Evolutionary conservation across 2,888 invertebrate species (phyloP).

Genomic region (Zaprionus lineosus): DNA sequence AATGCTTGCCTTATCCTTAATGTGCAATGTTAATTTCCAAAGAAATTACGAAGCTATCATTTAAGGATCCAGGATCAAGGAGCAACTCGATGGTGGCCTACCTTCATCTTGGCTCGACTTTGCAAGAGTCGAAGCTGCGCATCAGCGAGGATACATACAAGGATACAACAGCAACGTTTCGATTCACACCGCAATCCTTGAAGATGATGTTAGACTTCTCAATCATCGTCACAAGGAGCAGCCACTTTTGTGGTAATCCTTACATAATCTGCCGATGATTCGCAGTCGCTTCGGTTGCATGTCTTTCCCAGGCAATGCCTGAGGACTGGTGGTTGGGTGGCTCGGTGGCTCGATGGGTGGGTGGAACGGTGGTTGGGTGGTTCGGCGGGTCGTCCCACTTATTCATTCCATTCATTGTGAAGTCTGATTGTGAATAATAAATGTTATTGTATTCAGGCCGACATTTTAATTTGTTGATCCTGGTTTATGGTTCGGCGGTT

Average conservation of each 20-base stretch:
- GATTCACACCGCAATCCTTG: no score
- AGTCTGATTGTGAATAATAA: conserved; percentile 67
- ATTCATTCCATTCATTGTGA: conserved; percentile 62
- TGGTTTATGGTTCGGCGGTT: conserved; percentile 67
- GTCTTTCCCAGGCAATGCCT: conserved; percentile 31
- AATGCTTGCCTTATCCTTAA: no score
- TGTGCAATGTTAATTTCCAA: no score
- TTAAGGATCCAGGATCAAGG: no score
- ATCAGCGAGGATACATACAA: no score
- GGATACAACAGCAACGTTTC: no score
- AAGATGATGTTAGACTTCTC: no score
- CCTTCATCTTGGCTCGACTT: no score
- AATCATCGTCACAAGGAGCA: not conserved
- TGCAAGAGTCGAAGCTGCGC: no score
- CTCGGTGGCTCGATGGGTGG: not conserved
- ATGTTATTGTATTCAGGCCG: conserved; percentile 65
- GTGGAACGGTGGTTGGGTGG: conserved; percentile 3
- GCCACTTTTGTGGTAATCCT: conserved; percentile 41
- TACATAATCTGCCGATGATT: conserved; percentile 34
- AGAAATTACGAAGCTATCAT: no score
- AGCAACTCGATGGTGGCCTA: no score
- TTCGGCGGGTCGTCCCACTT: no score
- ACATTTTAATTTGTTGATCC: conserved; percentile 73
- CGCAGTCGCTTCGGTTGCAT: conserved; percentile 13
- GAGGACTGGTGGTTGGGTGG: not conserved